These are phyloP conservation scores for Siniperca knerii DNA, from an alignment of 2,113 vertebrate species.

Conservation along the genomic window DNA sequence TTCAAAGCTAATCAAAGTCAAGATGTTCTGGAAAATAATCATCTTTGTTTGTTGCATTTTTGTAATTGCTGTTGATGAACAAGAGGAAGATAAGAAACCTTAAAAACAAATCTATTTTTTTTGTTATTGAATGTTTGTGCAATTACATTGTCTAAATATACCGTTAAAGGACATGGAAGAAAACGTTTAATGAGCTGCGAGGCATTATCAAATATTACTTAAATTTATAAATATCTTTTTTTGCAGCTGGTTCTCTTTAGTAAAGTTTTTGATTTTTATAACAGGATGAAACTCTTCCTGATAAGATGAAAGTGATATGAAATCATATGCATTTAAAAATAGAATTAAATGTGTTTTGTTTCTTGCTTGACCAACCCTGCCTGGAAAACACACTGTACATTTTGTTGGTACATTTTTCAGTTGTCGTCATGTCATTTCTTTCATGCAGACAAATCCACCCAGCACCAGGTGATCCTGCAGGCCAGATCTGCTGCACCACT, in stretches of 20 bases:
- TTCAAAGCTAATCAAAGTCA: background rate
- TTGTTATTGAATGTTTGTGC: background rate
- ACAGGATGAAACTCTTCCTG: background rate
- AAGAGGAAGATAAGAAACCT: background rate
- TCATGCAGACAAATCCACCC: slow-evolving; percentile 87
- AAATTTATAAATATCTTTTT: background rate
- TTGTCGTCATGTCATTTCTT: background rate
- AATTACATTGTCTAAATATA: background rate
- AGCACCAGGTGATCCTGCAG: slow-evolving; percentile 90
- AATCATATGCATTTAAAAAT: background rate
- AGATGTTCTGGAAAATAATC: background rate
- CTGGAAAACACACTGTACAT: background rate
- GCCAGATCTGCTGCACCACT: slow-evolving; percentile 83
- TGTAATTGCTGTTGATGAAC: background rate
- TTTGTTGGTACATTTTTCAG: background rate
- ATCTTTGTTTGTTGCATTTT: background rate
- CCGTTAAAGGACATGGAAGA: background rate
- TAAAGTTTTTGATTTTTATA: background rate
- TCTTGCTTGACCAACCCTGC: background rate
- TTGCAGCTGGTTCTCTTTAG: background rate
- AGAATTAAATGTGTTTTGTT: background rate
- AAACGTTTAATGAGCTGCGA: no score
- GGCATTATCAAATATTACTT: no score
- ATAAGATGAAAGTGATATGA: background rate
- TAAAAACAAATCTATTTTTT: background rate